phyloP scores from a whole-genome alignment of 2,113 vertebrate species.

The Corvus cornix region DNA sequence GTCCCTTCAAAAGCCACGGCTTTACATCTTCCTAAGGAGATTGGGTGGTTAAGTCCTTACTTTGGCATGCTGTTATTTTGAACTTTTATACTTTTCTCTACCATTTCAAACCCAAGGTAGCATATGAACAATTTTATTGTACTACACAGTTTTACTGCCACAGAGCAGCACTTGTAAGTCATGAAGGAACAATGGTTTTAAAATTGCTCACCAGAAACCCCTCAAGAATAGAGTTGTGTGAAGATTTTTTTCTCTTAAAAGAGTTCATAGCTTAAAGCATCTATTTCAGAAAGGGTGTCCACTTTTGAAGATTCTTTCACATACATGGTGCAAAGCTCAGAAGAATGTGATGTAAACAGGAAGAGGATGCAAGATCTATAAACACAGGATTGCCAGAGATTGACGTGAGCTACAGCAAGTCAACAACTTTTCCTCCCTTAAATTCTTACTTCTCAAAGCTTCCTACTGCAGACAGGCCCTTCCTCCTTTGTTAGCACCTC shows the following conservation, averaged over 20 bases:
- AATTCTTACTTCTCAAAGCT: not conserved
- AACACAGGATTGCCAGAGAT: not conserved
- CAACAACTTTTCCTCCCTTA: not conserved
- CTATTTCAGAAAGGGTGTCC: not conserved
- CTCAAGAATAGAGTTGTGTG: not conserved
- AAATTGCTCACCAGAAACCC: not conserved
- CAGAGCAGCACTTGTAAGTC: not conserved
- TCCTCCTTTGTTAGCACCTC: not conserved
- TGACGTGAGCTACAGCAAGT: not conserved
- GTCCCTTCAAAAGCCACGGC: not conserved
- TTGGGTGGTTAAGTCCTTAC: not conserved
- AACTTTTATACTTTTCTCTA: not conserved
- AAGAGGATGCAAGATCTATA: not conserved
- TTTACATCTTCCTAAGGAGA: not conserved
- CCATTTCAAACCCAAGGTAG: not conserved
- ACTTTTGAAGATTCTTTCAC: conserved; percentile 41
- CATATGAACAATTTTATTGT: not conserved
- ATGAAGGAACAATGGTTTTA: not conserved
- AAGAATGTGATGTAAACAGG: not conserved
- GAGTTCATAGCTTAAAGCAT: not conserved
- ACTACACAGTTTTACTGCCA: not conserved
- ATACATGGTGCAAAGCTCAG: not conserved
- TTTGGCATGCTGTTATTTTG: not conserved
- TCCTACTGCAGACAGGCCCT: not conserved
- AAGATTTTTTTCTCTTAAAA: not conserved